Conservation (phyloP, 2,797 vertebrate species). For the Sylvia borin region DNA sequence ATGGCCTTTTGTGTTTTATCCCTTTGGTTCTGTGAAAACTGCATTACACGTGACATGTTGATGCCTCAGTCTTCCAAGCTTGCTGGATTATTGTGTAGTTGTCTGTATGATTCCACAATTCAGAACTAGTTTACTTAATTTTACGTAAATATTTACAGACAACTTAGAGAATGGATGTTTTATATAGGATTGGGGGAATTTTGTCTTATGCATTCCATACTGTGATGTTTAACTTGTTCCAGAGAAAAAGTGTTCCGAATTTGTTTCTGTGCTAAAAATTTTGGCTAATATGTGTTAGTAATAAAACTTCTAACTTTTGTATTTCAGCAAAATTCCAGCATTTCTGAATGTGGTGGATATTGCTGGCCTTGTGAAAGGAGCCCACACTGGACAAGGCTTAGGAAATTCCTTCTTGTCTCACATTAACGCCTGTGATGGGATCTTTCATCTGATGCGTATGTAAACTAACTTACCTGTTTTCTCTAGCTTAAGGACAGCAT, state of each 20-base stretch:
- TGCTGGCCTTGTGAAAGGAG: constrained; percentile 97
- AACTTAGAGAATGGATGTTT: neutral
- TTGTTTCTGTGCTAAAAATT: neutral
- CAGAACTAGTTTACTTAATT: neutral
- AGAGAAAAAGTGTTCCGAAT: neutral
- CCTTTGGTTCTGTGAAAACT: neutral
- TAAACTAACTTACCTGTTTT: constrained; percentile 46
- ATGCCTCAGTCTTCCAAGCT: neutral
- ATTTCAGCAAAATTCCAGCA: constrained; percentile 93
- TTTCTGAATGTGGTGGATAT: constrained; percentile 98
- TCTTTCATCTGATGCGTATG: constrained; percentile 98
- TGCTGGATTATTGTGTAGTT: neutral
- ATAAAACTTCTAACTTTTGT: constrained; percentile 40
- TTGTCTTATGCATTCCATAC: neutral
- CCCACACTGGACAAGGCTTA: constrained; percentile 92
- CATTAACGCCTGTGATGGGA: constrained; percentile 95
- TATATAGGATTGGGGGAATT: neutral
- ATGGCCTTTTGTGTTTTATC: neutral
- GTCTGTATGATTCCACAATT: neutral
- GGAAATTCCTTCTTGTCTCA: constrained; percentile 97
- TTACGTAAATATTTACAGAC: neutral
- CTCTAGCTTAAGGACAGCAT: neutral
- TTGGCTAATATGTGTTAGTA: constrained; percentile 19
- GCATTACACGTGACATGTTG: neutral
- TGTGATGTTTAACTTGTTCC: neutral